A percentile compares a stretch with the other conserved stretches of the same genome.
phyloP scores from a whole-genome alignment of 2,888 invertebrate genomes.

The Lepidocyrtoides sp. region DNA sequence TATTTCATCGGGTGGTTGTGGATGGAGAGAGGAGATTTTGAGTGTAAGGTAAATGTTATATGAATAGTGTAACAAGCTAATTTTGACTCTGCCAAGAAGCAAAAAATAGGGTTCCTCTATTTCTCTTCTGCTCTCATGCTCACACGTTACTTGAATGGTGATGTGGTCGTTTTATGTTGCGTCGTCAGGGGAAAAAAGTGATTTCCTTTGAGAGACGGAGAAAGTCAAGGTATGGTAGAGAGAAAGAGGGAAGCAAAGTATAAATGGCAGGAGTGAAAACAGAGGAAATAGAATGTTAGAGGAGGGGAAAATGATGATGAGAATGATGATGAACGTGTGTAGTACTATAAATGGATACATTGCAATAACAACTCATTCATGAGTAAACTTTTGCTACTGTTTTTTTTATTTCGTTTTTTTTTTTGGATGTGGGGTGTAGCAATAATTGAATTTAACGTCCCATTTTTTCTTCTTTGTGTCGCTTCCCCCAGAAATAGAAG shows the following conservation, averaged over 20 bases:
- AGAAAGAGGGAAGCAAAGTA: background rate
- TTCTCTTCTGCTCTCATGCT: background rate
- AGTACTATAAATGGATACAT: slow-evolving; percentile 11
- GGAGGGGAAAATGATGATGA: background rate
- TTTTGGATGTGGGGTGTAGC: background rate
- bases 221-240: background rate
- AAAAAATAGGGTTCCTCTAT: background rate
- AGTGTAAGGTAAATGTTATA: slow-evolving; percentile 30
- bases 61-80: background rate
- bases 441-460: slow-evolving; percentile 22
- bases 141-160: background rate
- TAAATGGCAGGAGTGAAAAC: too few relatives aligned
- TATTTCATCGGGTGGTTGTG: background rate
- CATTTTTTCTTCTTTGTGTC: slow-evolving; percentile 4
- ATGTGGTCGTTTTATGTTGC: background rate
- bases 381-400: background rate
- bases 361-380: background rate
- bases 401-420: background rate
- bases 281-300: background rate
- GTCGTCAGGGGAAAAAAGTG: background rate
- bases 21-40: too few relatives aligned
- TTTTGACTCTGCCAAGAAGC: background rate
- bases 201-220: slow-evolving; percentile 34
- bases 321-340: too few relatives aligned
- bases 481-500: too few relatives aligned